Evolutionary conservation across 1,140 invertebrate species (phyloP), one percentile per base, ranked within the genome.

Genomic region (Drosophila fuyamai): DNA sequence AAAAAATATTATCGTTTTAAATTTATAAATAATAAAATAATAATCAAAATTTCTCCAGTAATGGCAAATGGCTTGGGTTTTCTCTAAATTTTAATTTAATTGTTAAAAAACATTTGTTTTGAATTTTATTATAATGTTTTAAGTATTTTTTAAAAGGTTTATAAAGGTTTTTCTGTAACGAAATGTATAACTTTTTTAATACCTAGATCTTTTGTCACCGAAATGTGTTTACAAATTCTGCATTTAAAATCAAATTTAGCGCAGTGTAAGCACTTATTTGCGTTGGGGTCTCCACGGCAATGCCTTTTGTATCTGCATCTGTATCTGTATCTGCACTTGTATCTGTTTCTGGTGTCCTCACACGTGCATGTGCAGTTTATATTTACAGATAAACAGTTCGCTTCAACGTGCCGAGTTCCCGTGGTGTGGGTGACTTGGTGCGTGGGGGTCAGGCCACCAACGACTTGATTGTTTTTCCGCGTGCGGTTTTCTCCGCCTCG

Each of bases 381-480:
- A 79, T 84, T 83, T 84, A 76, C 76, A 55, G 53, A 75, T 70
- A 79, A 84, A 75, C 57, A 83, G 27, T 54, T 43, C 50, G 35
- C 43, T 41, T 23, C 51, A 71, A 41, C 65, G 38, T 71, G 65
- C 65, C 43, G 43, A 43, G 50, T 68, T 43, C 61, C 23, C 36
- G 36, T 12, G 51, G 51, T 18, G 43, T 53, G 60, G 14, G 60
- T 12, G 63, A 0, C 27, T n/a, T 12, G 13, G 29, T 23, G 18
- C 36, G 14, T 67, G 62, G 48, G 23, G 55, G 40, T 73, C 55
- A 60, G 70, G 67, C 73, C 68, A 60, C 70, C 47, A 60, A 53
- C 67, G 68, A 73, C 67, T 74, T 63, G 71, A 74, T 74, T 74
- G 71, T 74, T 74, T 74, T 73, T 74, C 56, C 58, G 71, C 58